phyloP scores from a whole-genome alignment of 2,797 vertebrate species.

The Gymnopithys bicolor region DNA sequence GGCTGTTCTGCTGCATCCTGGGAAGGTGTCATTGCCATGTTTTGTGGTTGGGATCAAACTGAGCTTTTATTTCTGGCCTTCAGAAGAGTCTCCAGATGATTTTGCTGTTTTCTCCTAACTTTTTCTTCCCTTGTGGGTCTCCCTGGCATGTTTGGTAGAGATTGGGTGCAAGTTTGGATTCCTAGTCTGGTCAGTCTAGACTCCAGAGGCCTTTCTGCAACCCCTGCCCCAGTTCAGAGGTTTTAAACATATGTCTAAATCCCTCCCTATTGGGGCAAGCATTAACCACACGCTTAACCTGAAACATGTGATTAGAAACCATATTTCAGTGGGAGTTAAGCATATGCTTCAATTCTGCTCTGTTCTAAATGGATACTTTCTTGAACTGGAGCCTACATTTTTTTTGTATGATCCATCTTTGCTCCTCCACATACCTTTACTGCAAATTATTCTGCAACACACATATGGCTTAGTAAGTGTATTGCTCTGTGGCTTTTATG shows the following conservation, averaged over 20 bases:
- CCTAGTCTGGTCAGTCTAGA: neutral
- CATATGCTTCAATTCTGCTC: conserved; percentile 5
- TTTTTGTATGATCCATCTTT: conserved; percentile 29
- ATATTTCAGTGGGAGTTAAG: conserved; percentile 21
- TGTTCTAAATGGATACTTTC: conserved; percentile 38
- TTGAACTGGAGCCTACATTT: conserved; percentile 15
- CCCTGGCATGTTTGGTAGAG: rapidly evolving
- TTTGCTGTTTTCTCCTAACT: neutral
- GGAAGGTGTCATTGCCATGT: neutral
- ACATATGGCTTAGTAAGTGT: neutral
- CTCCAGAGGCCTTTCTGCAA: neutral
- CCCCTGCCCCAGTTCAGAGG: neutral
- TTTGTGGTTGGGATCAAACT: neutral
- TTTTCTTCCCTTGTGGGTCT: neutral
- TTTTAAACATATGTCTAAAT: neutral
- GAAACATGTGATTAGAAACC: conserved; percentile 6
- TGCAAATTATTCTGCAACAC: neutral
- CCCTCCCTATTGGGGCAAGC: neutral
- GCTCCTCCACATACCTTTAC: neutral
- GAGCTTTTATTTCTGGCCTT: neutral
- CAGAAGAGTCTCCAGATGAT: neutral
- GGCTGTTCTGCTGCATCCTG: neutral
- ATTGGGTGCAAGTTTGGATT: neutral
- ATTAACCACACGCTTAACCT: neutral
- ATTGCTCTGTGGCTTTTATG: conserved; percentile 17